Percentiles rank a stretch among this genome's conserved stretches.
phyloP scores from a whole-genome alignment of 1,140 invertebrate genomes.

The Panonychus citri region DNA sequence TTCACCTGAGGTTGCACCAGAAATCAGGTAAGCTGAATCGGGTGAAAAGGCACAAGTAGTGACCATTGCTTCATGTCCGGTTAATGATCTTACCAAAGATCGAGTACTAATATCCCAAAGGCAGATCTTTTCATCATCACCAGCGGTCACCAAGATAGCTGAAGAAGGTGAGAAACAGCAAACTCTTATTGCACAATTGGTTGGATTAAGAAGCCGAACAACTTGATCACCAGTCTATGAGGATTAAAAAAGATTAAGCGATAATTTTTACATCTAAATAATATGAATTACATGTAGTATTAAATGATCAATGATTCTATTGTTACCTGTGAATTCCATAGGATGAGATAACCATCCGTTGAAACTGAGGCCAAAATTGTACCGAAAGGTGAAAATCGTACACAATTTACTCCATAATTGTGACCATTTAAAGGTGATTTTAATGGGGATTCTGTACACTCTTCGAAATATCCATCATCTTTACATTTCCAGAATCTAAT shows the following conservation, averaged over 20 bases:
- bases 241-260: neutral
- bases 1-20: constrained; percentile 38
- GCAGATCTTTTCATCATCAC: constrained; percentile 45
- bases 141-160: constrained; percentile 37
- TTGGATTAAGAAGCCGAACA: constrained; percentile 36
- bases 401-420: constrained; percentile 24
- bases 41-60: constrained; percentile 36
- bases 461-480: constrained; percentile 14
- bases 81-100: constrained; percentile 34
- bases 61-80: constrained; percentile 36
- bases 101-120: constrained; percentile 43
- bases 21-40: constrained; percentile 37
- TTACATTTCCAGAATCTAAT: constrained; percentile 21
- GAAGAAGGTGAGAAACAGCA: constrained; percentile 42
- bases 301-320: neutral
- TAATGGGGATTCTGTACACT: constrained; percentile 14
- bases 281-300: too few relatives aligned
- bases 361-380: constrained; percentile 42
- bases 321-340: constrained; percentile 37
- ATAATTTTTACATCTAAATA: too few relatives aligned
- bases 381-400: constrained; percentile 40
- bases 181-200: constrained; percentile 36
- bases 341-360: constrained; percentile 41
- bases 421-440: constrained; percentile 24
- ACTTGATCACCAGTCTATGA: constrained; percentile 33